Evolutionary conservation across 30 jellyfish, hydroid and myxozoan genomes (phyloP), one percentile per base, ranked within the genome.

Genomic region (Cassiopea xamachana): DNA sequence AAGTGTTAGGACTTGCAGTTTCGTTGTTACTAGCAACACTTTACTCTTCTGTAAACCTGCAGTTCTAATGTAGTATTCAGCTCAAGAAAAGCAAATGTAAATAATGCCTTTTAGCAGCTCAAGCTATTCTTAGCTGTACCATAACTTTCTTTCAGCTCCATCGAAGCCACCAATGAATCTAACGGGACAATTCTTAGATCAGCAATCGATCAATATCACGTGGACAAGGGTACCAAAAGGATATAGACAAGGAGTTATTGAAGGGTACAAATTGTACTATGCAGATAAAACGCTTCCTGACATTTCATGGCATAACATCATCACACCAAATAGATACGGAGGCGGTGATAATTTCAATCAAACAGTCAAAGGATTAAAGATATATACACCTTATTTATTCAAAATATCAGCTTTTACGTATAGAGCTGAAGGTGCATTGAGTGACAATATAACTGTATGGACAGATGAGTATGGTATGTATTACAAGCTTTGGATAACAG

Each of bases 401-500:
- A 68, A 18, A 73, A 82, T 88, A 7, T 74, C 68, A 13, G 95
- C 87, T 47, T 88, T 78, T 75, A 88, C 89, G 1, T 3, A 46
- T 50, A 68, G 45, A 79, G 79, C 86, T 2, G 84, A 60, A 2
- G 95, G 95, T 39, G 89, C 27, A 7, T 55, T 78, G 39, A 88
- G 95, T 59, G 82, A 88, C 8, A 43, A 79, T 48, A 50, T 88
- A 9, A 88, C 95, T 4, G 90, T 88, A 6, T 88, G 95, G 95
- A 88, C 95, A 4, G 95, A 88, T 71, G 95, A 88, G 9, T 88
- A 47, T 70, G 77, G 95, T 88, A 88, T 43, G 84, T 46, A 4
- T 12, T 14, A 27, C 39, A 27, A 27, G 39, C 0, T 27, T 27
- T 0, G 39, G 39, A 0, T 69, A 17, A 7, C 8, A 14, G 8